Conservation (phyloP, 2,888 invertebrate species). For the Tinea pellionella region DNA sequence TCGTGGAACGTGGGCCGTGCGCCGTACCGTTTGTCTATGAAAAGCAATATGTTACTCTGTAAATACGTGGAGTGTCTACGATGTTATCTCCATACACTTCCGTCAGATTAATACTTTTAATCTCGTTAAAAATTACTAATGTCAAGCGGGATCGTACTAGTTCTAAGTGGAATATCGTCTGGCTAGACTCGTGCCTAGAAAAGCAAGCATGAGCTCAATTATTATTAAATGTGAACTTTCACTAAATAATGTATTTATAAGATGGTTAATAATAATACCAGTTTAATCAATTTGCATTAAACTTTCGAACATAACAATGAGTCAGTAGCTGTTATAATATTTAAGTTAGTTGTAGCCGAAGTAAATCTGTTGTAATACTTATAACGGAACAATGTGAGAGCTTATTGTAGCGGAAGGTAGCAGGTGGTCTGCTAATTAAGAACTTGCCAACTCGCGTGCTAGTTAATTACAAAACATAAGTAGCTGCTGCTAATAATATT, state of each 20-base stretch:
- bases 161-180: neutral
- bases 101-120: constrained; percentile 45
- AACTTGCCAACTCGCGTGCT: constrained; percentile 23
- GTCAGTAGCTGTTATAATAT: neutral
- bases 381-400: constrained; percentile 12
- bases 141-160: constrained; percentile 2
- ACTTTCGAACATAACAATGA: neutral
- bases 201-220: neutral
- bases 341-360: neutral
- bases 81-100: constrained; percentile 39
- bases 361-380: constrained; percentile 7
- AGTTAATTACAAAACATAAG: constrained; percentile 29
- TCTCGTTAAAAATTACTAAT: constrained; percentile 37
- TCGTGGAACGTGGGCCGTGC: constrained; percentile 43
- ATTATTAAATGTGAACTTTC: neutral
- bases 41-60: constrained; percentile 46
- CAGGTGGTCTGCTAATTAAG: constrained; percentile 32
- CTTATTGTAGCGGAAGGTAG: constrained; percentile 17
- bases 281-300: neutral
- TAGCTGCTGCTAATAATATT: constrained; percentile 12
- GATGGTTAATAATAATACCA: neutral
- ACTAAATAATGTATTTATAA: neutral
- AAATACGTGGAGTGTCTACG: constrained; percentile 32
- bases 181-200: neutral
- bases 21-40: constrained; percentile 40